A percentile compares a stretch with the other conserved stretches of the same genome.
phyloP scores from a whole-genome alignment of 1,140 invertebrate species.

The Drosophila mojavensis region DNA sequence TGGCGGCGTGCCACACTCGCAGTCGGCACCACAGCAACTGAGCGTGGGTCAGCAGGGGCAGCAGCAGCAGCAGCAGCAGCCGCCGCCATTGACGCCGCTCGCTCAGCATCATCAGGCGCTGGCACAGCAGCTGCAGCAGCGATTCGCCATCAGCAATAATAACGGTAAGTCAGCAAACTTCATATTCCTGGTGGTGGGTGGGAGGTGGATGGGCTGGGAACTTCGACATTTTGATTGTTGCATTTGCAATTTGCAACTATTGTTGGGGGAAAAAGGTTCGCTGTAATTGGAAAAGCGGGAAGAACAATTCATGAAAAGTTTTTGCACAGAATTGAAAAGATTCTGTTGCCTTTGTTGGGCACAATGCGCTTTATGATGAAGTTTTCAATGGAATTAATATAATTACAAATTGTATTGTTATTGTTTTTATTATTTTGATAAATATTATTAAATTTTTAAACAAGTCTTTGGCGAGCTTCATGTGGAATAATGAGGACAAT shows the following conservation, averaged over 20 bases:
- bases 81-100: slow-evolving; percentile 73
- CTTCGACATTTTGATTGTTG: neutral
- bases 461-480: neutral
- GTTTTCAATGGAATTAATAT: neutral
- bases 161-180: slow-evolving; percentile 68
- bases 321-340: neutral
- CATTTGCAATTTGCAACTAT: neutral
- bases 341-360: neutral
- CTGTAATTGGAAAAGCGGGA: neutral
- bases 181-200: too few species aligned
- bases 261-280: neutral
- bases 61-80: slow-evolving; percentile 54
- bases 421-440: neutral
- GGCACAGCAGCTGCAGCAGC: slow-evolving; percentile 83
- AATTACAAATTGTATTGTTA: neutral
- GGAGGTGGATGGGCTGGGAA: too few species aligned
- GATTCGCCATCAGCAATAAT: slow-evolving; percentile 84
- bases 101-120: slow-evolving; percentile 83
- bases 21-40: slow-evolving; percentile 77
- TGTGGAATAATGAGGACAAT: too few species aligned
- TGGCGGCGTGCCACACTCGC: slow-evolving; percentile 79
- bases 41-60: slow-evolving; percentile 57
- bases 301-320: slow-evolving; percentile 9
- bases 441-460: neutral
- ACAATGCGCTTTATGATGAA: neutral